These are phyloP conservation scores for Halotydeus destructor DNA, from an alignment of 1,140 invertebrate species.

Conservation along the genomic window DNA sequence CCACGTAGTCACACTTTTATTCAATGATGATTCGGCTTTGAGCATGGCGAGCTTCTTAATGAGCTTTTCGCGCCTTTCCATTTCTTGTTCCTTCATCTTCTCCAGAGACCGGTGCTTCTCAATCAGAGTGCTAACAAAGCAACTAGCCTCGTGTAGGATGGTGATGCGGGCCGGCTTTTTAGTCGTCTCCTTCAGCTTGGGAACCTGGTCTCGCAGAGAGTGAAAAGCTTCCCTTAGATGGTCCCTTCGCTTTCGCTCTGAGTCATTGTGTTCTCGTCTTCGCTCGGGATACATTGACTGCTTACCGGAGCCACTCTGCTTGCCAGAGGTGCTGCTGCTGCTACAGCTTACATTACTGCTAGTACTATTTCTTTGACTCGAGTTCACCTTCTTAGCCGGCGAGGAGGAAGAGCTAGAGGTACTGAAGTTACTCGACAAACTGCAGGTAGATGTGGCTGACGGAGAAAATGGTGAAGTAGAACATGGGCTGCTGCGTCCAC, in stretches of 20 bases:
- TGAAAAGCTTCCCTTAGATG: conserved; percentile 15
- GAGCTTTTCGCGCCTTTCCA: conserved; percentile 8
- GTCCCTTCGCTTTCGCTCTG: conserved; percentile 14
- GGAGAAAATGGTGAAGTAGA: too few species aligned
- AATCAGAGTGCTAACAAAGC: conserved; percentile 8
- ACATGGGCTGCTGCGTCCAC: too few species aligned
- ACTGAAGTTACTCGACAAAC: not conserved
- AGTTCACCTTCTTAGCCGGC: conserved; percentile 4
- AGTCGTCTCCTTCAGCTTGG: conserved; percentile 9
- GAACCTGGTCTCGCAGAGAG: conserved; percentile 12
- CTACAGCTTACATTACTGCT: too few species aligned
- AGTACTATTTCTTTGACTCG: too few species aligned
- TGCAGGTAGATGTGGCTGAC: too few species aligned
- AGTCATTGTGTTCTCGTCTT: conserved; percentile 15
- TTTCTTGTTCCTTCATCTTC: conserved; percentile 8
- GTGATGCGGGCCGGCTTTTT: conserved; percentile 14
- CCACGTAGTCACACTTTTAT: too few species aligned
- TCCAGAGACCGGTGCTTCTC: conserved; percentile 9
- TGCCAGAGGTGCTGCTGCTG: too few species aligned
- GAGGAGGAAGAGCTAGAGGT: not conserved
- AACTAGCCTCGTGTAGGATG: conserved; percentile 13
- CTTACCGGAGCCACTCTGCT: not conserved
- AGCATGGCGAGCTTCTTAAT: conserved; percentile 1
- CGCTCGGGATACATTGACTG: conserved; percentile 1
- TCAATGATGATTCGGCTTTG: not conserved